Percentiles rank a stretch among this genome's conserved stretches.
Conservation (phyloP, 2,797 vertebrate genomes). For the Ptychadena robeensis region DNA sequence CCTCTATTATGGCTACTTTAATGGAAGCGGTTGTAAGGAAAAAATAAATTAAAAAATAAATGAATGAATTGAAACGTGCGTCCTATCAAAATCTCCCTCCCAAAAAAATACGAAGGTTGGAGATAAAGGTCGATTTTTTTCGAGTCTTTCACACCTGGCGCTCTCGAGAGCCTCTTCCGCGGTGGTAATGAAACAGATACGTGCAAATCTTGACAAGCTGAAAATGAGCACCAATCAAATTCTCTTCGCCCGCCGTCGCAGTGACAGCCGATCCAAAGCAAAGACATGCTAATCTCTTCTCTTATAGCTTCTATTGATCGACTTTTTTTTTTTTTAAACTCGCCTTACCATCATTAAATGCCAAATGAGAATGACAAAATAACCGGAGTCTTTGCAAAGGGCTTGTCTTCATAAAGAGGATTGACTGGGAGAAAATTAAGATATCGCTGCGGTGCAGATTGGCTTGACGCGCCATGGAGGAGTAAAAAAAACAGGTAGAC, state of each 20-base stretch:
- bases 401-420: constrained; percentile 40
- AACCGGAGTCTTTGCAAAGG: constrained; percentile 14
- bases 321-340: constrained; percentile 57
- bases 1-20: constrained; percentile 11
- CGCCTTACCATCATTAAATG: constrained; percentile 55
- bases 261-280: constrained; percentile 17
- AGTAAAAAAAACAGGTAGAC: not conserved
- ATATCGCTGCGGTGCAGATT: constrained; percentile 43
- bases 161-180: constrained; percentile 5
- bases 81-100: constrained; percentile 13
- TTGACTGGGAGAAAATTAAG: constrained; percentile 53
- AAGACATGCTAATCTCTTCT: constrained; percentile 48
- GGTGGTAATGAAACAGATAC: constrained; percentile 40
- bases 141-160: not conserved
- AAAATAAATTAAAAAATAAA: no score
- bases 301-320: constrained; percentile 44
- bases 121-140: constrained; percentile 23
- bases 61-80: not conserved
- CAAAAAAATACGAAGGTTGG: constrained; percentile 7
- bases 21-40: no score
- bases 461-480: constrained; percentile 8
- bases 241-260: constrained; percentile 9
- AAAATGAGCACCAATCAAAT: constrained; percentile 45
- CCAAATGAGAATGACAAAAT: constrained; percentile 50
- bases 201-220: not conserved